phyloP scores from a whole-genome alignment of 1,140 invertebrate genomes.

The Watersipora subatra region DNA sequence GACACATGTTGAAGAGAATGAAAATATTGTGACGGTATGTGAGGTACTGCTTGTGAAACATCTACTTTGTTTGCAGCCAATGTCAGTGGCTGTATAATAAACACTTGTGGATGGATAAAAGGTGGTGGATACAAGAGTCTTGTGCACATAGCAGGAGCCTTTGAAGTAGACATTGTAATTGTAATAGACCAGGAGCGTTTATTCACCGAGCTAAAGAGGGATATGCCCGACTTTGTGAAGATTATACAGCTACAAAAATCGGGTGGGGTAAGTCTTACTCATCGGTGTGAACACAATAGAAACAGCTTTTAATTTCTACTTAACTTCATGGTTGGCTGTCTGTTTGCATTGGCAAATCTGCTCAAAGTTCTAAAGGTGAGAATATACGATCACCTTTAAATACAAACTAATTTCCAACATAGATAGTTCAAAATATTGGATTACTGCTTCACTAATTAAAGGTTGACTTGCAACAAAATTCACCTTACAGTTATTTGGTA shows the following conservation, averaged over 20 bases:
- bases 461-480: too few species aligned
- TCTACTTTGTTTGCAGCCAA: slow-evolving; percentile 44
- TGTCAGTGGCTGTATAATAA: slow-evolving; percentile 83
- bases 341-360: not conserved
- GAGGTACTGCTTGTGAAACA: too few species aligned
- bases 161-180: slow-evolving; percentile 83
- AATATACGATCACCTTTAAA: not conserved
- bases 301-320: not conserved
- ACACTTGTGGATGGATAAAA: slow-evolving; percentile 95
- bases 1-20: too few species aligned
- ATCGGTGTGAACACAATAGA: not conserved
- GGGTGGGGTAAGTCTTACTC: slow-evolving; percentile 61
- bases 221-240: slow-evolving; percentile 83
- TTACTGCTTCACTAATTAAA: too few species aligned
- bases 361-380: not conserved
- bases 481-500: too few species aligned
- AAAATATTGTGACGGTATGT: too few species aligned
- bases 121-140: slow-evolving; percentile 51
- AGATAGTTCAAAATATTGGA: too few species aligned
- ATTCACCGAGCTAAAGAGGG: slow-evolving; percentile 81
- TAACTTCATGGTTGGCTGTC: not conserved
- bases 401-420: too few species aligned
- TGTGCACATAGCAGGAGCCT: slow-evolving; percentile 70
- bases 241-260: slow-evolving; percentile 88
- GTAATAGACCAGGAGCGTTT: slow-evolving; percentile 91